Percentiles rank a stretch among this genome's conserved stretches.
These are phyloP conservation scores for Ctenochaetus hawaiiensis DNA, from an alignment of 2,797 vertebrate species.

Conservation along the genomic window DNA sequence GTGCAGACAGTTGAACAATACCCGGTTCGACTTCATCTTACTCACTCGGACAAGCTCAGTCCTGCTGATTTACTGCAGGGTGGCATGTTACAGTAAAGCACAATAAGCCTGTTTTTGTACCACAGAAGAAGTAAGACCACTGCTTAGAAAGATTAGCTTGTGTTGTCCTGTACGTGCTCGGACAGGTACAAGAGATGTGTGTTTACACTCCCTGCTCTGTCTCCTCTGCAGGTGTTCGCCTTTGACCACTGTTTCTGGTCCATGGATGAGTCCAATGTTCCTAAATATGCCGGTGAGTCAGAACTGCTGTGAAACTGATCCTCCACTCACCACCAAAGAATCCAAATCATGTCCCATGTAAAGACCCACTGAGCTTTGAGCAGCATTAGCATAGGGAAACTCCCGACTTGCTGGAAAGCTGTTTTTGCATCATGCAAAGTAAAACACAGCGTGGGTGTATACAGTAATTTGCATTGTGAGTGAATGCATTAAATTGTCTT, in stretches of 20 bases:
- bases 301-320: conserved; percentile 22
- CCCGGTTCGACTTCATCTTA: conserved; percentile 50
- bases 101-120: conserved; percentile 44
- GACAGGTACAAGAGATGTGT: conserved; percentile 59
- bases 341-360: conserved; percentile 29
- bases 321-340: conserved; percentile 30
- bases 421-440: conserved; percentile 62
- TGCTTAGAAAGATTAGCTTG: conserved; percentile 16
- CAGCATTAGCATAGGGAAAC: conserved; percentile 29
- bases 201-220: conserved; percentile 54
- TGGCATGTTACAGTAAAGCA: conserved; percentile 19
- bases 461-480: conserved; percentile 45
- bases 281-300: conserved; percentile 96
- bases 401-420: conserved; percentile 17
- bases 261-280: conserved; percentile 96
- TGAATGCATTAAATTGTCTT: conserved; percentile 25
- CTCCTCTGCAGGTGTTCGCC: conserved; percentile 92
- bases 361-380: conserved; percentile 40
- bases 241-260: conserved; percentile 99
- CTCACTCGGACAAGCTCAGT: conserved; percentile 62
- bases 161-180: conserved; percentile 53
- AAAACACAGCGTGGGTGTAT: neutral
- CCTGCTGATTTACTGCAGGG: conserved; percentile 59
- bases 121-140: conserved; percentile 19
- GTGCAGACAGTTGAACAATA: conserved; percentile 62